phyloP scores from a whole-genome alignment of 2,113 vertebrate genomes.

The Chaetorhynchus papuensis region DNA sequence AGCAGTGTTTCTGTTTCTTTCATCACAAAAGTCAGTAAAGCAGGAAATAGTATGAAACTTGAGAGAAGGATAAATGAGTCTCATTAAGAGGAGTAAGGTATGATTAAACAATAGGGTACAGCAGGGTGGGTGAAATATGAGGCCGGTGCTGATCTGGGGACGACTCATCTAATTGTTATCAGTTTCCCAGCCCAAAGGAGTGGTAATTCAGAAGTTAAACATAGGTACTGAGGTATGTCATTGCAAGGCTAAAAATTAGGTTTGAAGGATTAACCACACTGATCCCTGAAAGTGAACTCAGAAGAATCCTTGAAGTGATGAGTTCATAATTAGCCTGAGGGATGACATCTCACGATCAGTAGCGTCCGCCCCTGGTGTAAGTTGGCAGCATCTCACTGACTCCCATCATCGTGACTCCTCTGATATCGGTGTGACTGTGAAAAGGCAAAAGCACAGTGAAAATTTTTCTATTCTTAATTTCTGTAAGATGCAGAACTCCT shows the following conservation, averaged over 20 bases:
- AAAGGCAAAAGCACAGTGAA: background rate
- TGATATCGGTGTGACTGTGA: background rate
- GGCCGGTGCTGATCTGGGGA: background rate
- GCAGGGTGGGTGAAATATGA: background rate
- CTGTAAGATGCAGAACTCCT: background rate
- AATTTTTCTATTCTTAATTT: background rate
- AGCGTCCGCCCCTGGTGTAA: fast-evolving
- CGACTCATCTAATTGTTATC: background rate
- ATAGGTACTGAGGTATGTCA: background rate
- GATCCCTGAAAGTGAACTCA: background rate
- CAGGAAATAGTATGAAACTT: slow-evolving; percentile 12
- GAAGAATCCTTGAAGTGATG: background rate
- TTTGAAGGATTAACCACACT: background rate
- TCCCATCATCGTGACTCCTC: background rate
- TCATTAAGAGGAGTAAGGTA: background rate
- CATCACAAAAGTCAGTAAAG: slow-evolving; percentile 1
- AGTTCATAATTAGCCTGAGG: background rate
- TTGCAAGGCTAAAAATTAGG: background rate
- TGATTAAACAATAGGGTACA: slow-evolving; percentile 6
- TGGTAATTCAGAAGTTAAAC: background rate
- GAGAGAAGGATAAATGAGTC: slow-evolving; percentile 27
- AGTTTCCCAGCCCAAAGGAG: slow-evolving; percentile 16
- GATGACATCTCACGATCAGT: background rate
- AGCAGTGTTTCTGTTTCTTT: background rate
- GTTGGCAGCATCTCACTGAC: background rate